Percentiles rank a stretch among this genome's conserved stretches.
phyloP scores from a whole-genome alignment of 2,888 invertebrate species.

The Gortyna flavago region DNA sequence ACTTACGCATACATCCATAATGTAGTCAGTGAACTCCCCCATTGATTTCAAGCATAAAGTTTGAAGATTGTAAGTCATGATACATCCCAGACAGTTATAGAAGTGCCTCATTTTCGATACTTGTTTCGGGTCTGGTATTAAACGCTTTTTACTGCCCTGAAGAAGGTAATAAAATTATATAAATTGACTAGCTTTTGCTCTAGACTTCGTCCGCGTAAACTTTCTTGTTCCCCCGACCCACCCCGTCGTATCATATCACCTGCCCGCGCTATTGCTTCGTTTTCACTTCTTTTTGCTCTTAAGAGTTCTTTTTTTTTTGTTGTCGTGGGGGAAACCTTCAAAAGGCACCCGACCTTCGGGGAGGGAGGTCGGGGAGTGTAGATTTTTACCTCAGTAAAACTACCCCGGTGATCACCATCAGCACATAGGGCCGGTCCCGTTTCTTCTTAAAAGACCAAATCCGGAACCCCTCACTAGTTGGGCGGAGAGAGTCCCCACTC shows the following conservation, averaged over 20 bases:
- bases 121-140: constrained; percentile 92
- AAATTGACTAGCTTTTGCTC: background rate
- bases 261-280: background rate
- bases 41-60: constrained; percentile 95
- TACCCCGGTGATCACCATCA: no score
- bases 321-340: no score
- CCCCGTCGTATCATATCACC: background rate
- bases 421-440: no score
- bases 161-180: constrained; percentile 41
- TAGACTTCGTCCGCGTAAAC: background rate
- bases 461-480: no score
- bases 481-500: no score
- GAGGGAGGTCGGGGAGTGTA: no score
- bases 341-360: no score
- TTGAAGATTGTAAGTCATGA: constrained; percentile 97
- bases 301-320: no score
- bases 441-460: no score
- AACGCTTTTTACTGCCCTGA: constrained; percentile 92
- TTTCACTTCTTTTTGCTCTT: no score
- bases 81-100: constrained; percentile 95
- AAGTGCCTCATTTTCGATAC: constrained; percentile 93
- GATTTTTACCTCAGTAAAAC: no score
- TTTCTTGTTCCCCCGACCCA: background rate
- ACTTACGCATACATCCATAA: constrained; percentile 93
- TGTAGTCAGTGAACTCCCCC: constrained; percentile 93